Conservation (phyloP, 2,797 vertebrate genomes). For the Pangasius djambal region DNA sequence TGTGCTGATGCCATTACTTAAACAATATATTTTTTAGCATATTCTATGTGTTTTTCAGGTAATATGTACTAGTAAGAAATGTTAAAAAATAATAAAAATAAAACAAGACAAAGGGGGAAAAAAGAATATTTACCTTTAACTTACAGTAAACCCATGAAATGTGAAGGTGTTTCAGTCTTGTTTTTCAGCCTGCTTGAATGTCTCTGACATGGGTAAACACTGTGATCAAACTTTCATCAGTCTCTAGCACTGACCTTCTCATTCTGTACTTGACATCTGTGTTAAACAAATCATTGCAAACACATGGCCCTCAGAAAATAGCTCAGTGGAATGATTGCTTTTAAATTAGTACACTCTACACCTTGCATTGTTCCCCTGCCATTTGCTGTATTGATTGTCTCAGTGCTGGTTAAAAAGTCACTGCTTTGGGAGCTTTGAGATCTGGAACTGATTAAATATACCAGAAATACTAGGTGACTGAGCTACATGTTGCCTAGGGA, state of each 20-base stretch:
- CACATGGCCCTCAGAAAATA: slow-evolving; percentile 40
- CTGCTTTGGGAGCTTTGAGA: slow-evolving; percentile 49
- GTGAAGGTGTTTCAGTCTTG: slow-evolving; percentile 15
- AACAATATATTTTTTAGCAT: background rate
- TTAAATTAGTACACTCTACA: slow-evolving; percentile 58
- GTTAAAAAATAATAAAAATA: background rate
- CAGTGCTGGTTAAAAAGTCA: slow-evolving; percentile 44
- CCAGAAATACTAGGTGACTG: background rate
- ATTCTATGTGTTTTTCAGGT: background rate
- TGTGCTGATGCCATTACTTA: background rate
- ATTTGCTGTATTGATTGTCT: slow-evolving; percentile 49
- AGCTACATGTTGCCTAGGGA: background rate
- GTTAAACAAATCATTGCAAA: slow-evolving; percentile 61
- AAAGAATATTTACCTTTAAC: background rate
- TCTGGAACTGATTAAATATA: slow-evolving; percentile 34
- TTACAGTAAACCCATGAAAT: background rate
- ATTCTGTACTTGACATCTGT: slow-evolving; percentile 43
- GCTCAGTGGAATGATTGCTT: slow-evolving; percentile 54
- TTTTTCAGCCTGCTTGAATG: slow-evolving; percentile 57
- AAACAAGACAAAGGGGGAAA: background rate
- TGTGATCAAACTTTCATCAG: slow-evolving; percentile 49
- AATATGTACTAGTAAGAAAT: background rate
- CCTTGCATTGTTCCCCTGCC: slow-evolving; percentile 41
- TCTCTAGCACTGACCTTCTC: slow-evolving; percentile 42
- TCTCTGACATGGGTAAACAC: slow-evolving; percentile 48